Conservation (phyloP, 2,797 vertebrate species). For the Steatocranus sp. region DNA sequence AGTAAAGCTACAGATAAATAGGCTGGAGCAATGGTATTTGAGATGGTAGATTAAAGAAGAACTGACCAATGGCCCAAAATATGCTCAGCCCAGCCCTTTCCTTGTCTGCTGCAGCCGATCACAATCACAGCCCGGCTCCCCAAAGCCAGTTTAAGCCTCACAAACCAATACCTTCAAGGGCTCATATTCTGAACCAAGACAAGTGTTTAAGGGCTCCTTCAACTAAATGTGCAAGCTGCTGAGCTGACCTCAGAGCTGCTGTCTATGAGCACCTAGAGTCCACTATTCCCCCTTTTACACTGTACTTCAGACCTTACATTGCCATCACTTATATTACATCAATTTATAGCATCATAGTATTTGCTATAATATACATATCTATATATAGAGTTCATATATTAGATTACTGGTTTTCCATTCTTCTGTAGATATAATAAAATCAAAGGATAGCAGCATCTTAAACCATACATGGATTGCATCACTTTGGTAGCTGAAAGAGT, state of each 20-base stretch:
- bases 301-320: slow-evolving; percentile 67
- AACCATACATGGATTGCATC: slow-evolving; percentile 77
- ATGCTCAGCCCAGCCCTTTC: background rate
- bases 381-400: slow-evolving; percentile 68
- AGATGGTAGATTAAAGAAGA: slow-evolving; percentile 27
- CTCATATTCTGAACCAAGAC: slow-evolving; percentile 21
- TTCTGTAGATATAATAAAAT: slow-evolving; percentile 72
- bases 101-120: background rate
- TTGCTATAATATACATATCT: slow-evolving; percentile 61
- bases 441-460: slow-evolving; percentile 84
- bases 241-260: slow-evolving; percentile 57
- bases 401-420: slow-evolving; percentile 75
- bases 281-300: slow-evolving; percentile 48
- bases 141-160: slow-evolving; percentile 13
- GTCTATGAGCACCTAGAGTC: slow-evolving; percentile 44
- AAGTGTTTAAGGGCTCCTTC: slow-evolving; percentile 37
- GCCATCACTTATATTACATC: slow-evolving; percentile 73
- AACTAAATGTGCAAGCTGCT: background rate
- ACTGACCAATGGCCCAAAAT: background rate
- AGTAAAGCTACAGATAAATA: slow-evolving; percentile 22
- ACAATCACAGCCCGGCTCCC: background rate
- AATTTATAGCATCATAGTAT: slow-evolving; percentile 70
- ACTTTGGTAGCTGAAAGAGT: slow-evolving; percentile 77
- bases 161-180: background rate
- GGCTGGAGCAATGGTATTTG: slow-evolving; percentile 15